Conservation (phyloP, 2,113 vertebrate species). For the Rhineura floridana region DNA sequence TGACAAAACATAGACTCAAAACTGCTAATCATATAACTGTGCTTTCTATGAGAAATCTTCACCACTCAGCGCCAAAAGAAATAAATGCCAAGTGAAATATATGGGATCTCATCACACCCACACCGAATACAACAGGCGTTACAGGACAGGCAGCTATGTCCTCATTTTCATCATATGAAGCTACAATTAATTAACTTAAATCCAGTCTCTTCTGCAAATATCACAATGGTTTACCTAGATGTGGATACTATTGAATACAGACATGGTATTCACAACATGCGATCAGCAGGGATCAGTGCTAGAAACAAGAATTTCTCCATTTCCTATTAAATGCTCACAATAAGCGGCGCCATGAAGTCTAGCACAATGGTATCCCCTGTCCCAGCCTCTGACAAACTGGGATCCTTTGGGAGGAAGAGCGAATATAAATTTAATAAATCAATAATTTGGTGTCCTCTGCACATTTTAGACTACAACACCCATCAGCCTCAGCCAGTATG, state of each 20-base stretch:
- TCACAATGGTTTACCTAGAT: not conserved
- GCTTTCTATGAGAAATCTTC: conserved; percentile 1
- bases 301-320: not conserved
- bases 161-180: not conserved
- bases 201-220: not conserved
- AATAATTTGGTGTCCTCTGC: no score
- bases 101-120: not conserved
- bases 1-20: not conserved
- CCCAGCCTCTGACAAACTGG: no score
- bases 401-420: no score
- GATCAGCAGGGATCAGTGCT: not conserved
- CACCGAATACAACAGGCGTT: not conserved
- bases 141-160: no score
- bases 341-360: no score
- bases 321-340: not conserved
- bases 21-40: not conserved
- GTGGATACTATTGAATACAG: not conserved
- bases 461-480: no score
- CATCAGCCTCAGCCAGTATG: no score
- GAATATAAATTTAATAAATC: no score
- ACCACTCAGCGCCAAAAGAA: not conserved
- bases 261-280: not conserved
- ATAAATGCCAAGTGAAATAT: not conserved
- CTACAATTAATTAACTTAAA: not conserved
- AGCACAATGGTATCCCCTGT: no score